Evolutionary conservation across 2,888 invertebrate species (phyloP).

Genomic region (Ypsolopha sequella): DNA sequence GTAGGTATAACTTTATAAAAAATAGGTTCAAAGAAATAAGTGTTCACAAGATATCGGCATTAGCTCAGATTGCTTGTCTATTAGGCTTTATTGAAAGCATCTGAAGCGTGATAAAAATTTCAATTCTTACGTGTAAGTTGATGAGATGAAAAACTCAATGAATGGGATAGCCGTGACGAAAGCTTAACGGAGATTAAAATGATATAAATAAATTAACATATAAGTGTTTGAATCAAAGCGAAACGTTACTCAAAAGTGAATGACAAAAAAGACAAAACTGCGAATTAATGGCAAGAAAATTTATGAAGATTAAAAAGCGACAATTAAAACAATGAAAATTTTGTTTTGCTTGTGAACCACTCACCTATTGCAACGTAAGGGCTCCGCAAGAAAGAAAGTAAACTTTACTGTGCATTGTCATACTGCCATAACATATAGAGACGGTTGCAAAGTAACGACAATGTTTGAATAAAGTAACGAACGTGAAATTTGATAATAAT

Average conservation of each 20-base stretch:
- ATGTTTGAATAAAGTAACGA: conserved; percentile 12
- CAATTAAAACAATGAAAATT: conserved; percentile 36
- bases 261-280: conserved; percentile 31
- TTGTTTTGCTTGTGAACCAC: conserved; percentile 52
- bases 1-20: no score
- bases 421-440: conserved; percentile 37
- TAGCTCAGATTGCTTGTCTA: no score
- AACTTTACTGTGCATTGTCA: conserved; percentile 64
- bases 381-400: conserved; percentile 71
- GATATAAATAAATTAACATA: conserved; percentile 31
- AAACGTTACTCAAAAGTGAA: conserved; percentile 65
- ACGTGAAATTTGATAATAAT: no score
- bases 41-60: no score
- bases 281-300: conserved; percentile 39
- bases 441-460: conserved; percentile 37
- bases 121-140: conserved; percentile 3
- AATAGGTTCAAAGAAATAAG: no score
- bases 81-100: conserved; percentile 24
- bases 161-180: conserved; percentile 28
- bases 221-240: conserved; percentile 61
- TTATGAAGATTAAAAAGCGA: conserved; percentile 41
- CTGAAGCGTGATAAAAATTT: conserved; percentile 25
- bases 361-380: conserved; percentile 69
- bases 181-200: conserved; percentile 38
- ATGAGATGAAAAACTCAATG: conserved; percentile 16